phyloP scores from a whole-genome alignment of 2,888 invertebrate genomes.

The Lepidonotus clava region DNA sequence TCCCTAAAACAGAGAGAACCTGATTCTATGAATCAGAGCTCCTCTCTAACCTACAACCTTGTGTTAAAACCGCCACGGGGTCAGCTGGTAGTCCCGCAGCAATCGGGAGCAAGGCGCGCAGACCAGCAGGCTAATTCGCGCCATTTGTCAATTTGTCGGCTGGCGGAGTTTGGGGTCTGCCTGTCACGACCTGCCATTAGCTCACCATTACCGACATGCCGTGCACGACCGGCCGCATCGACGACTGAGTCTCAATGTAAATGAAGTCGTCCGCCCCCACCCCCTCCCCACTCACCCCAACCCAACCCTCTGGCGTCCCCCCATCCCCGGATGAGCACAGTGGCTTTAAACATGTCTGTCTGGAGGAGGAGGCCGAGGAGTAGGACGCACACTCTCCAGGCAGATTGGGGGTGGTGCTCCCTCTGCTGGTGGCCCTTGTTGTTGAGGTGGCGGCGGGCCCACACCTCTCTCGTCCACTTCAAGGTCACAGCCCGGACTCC shows the following conservation, averaged over 20 bases:
- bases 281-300: slow-evolving; percentile 8
- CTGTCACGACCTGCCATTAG: slow-evolving; percentile 54
- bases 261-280: slow-evolving; percentile 23
- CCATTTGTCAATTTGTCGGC: slow-evolving; percentile 53
- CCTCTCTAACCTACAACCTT: too few relatives aligned
- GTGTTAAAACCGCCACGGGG: slow-evolving; percentile 22
- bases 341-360: too few relatives aligned
- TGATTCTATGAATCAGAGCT: slow-evolving; percentile 31
- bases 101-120: slow-evolving; percentile 24
- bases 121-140: slow-evolving; percentile 48
- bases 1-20: neutral
- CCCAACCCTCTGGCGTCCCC: neutral
- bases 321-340: too few relatives aligned
- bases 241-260: slow-evolving; percentile 31
- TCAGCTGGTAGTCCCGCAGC: slow-evolving; percentile 21
- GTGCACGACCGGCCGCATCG: slow-evolving; percentile 19
- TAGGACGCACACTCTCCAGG: too few relatives aligned
- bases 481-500: too few relatives aligned
- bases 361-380: too few relatives aligned
- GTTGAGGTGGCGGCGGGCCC: too few relatives aligned
- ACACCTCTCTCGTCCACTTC: too few relatives aligned
- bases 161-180: slow-evolving; percentile 35
- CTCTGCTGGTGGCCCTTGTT: too few relatives aligned
- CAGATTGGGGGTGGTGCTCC: too few relatives aligned
- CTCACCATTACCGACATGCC: slow-evolving; percentile 46